Base-by-base conservation (phyloP, 2,888 invertebrate species). In the Drosophila fungiperda region DNA sequence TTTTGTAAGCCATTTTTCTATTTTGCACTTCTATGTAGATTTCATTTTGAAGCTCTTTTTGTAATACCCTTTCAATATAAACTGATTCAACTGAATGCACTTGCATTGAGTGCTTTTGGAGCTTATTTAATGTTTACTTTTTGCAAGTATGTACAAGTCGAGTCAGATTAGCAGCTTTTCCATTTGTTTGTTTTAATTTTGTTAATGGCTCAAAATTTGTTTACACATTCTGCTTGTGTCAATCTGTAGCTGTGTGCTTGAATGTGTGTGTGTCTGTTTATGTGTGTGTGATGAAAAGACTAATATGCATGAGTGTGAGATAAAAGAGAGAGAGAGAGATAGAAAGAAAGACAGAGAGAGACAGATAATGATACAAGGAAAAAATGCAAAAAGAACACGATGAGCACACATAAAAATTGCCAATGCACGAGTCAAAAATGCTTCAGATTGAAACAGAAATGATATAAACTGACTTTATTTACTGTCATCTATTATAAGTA, bases 191-290 rank as follows among this genome's bases (percentile, higher is more conserved):
- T 58, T 69, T 80, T 83, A 72, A 84, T 86, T 82, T 86, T 72
- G 76, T 82, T 84, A 86, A 86, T 83, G 86, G 71, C 75, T 58
- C 60, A 62, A 78, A 78, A 80, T 67, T 80, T 84, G 86, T 83
- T 83, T 83, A 86, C 80, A 78, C 52, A 73, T 80, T 26, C 42
- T 49, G 42, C 59, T 63, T 54, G 38, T 59, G 57, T 29, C 50
- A 74, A 36, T 72, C 59, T 60, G 42, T 54, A 54, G 53, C 32
- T 49, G 71, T 36, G 45, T 35, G 58, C 11, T 3, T 11, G 3
- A 35, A 8, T 36, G 35, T 23, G 20, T 36, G 53, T 35, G 15
- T 53, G 53, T 20, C 9, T 53, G 35, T 36, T 35, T 50, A 6
- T 23, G 35, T 23, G 17, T 32, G n/a, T 11, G 5, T 36, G 58